A percentile compares a stretch with the other conserved stretches of the same genome.
These are phyloP conservation scores for Cerastoderma edule DNA, from an alignment of 2,888 invertebrate genomes.

Conservation along the genomic window DNA sequence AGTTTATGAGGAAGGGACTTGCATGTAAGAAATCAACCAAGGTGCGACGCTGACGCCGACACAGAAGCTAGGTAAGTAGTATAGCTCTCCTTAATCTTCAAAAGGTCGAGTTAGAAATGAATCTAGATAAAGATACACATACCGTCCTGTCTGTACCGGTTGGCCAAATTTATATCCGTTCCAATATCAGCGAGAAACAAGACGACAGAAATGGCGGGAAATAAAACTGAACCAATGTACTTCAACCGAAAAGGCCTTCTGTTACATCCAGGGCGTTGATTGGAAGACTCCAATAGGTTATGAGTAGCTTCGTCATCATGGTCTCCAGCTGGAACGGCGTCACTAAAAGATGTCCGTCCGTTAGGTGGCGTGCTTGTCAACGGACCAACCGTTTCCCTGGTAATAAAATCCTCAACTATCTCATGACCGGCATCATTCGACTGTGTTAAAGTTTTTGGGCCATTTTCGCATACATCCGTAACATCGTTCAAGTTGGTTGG, in stretches of 20 bases:
- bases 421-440: no score
- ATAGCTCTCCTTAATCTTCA: background rate
- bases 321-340: background rate
- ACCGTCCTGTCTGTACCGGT: constrained; percentile 26
- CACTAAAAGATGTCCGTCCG: no score
- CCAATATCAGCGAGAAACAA: constrained; percentile 42
- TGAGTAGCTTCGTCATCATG: background rate
- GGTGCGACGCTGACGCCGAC: background rate
- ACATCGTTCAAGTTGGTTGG: no score
- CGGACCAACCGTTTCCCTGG: background rate
- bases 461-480: no score
- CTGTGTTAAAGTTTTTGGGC: no score
- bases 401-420: background rate
- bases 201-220: constrained; percentile 26
- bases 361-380: background rate
- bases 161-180: constrained; percentile 42
- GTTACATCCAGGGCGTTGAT: no score
- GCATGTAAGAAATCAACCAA: no score
- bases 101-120: no score
- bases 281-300: no score
- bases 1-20: no score
- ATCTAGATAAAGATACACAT: background rate
- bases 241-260: background rate
- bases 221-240: constrained; percentile 1
- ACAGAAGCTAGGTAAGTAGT: background rate